Percentiles rank a stretch among this genome's conserved stretches.
Evolutionary conservation across 92 coral and sea anemone genomes (phyloP).

Genomic region (Epizoanthus ramosus): DNA sequence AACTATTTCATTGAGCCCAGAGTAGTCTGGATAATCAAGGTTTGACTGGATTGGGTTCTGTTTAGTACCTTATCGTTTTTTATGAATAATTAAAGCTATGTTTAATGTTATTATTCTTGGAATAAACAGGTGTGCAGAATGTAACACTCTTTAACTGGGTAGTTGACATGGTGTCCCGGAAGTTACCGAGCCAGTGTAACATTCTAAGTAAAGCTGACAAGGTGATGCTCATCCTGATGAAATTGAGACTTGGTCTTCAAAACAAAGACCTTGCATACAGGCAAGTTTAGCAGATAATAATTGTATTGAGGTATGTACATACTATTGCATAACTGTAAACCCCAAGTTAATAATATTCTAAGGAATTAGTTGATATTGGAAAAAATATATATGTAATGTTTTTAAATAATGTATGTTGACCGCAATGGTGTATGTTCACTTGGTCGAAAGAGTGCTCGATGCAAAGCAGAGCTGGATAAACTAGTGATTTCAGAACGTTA

Average conservation of each 20-base stretch:
- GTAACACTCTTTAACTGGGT: conserved; percentile 41
- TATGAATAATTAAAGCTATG: not conserved
- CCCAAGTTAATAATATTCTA: conserved; percentile 13
- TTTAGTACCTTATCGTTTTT: not conserved
- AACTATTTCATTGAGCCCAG: no score
- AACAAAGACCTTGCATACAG: conserved; percentile 53
- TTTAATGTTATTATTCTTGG: conserved; percentile 1
- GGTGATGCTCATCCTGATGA: conserved; percentile 55
- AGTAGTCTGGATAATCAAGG: no score
- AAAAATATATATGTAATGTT: conserved; percentile 13
- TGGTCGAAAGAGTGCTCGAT: no score
- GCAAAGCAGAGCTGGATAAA: no score
- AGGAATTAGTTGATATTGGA: not conserved
- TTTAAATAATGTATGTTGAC: no score
- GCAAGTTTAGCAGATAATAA: conserved; percentile 32
- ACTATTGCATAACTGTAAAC: not conserved
- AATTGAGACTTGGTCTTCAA: conserved; percentile 49
- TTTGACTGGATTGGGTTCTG: no score
- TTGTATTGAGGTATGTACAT: no score
- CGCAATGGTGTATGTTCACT: no score
- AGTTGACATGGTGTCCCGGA: conserved; percentile 39
- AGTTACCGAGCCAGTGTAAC: conserved; percentile 34
- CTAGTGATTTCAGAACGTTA: no score
- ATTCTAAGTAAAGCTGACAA: conserved; percentile 40
- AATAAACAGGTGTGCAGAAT: conserved; percentile 37